Base-by-base conservation (phyloP, 2,888 invertebrate species). In the Mamestra brassicae region DNA sequence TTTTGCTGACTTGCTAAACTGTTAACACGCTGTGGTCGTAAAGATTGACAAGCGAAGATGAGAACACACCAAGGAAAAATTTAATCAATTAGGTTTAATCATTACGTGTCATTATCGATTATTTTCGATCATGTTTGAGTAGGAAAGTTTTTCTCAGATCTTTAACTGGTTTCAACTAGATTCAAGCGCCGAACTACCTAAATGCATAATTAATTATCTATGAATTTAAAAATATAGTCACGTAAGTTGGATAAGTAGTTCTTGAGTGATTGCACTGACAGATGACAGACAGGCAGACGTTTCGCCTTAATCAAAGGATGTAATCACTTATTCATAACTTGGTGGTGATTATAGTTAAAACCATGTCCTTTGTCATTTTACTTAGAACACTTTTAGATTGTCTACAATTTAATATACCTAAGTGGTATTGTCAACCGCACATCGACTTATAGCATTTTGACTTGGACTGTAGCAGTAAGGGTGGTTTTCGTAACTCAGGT, bases 241-340 rank as follows among this genome's bases (percentile, higher is more conserved):
- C 80, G 80, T 73, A 50, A 50, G 38, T 61, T 42, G 5, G 74
- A 73, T 80, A 71, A 11, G 73, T 50, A 38, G 15, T 73, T 47
- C 34, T 54, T 61, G 54, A 61, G 15, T 54, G 50, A 58, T 42
- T 57, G 67, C 57, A 54, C 34, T n/a, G 80, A 72, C 38, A 54
- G 38, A 26, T 79, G 80, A 54, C 3, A 34, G 75, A 79, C 60
- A 61, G 72, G 4, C 15, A 79, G 72, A 55, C 73, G 5, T 42
- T 55, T 45, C 45, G 38, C 17, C 42, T 54, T 45, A 62, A 36
- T 15, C 5, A 8, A 26, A 13, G 47, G 38, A 72, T 42, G 7
- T 73, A 57, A 62, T 73, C 50, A 62, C 34, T 55, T 62, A 61
- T 61, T 55, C 2, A 62, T 61, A 71, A 71, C 52, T 71, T 68